Conservation (phyloP, 2,888 invertebrate genomes). For the Catocala sponsa region DNA sequence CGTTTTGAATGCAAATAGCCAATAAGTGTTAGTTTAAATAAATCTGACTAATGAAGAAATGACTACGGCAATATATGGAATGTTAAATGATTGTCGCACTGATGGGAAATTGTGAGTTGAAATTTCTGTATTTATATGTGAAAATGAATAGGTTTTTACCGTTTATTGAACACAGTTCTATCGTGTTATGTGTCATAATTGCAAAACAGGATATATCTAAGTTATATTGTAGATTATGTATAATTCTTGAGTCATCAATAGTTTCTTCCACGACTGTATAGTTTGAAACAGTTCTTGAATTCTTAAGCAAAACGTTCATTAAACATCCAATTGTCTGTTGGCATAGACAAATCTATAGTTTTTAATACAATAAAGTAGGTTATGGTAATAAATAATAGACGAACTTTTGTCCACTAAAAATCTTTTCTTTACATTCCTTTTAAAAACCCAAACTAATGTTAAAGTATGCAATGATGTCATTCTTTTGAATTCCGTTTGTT, state of each 20-base stretch:
- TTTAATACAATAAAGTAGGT: too few relatives aligned
- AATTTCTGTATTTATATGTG: not conserved
- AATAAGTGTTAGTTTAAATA: constrained; percentile 59
- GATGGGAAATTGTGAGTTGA: constrained; percentile 84
- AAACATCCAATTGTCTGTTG: too few relatives aligned
- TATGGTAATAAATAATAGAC: not conserved
- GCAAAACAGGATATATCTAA: constrained; percentile 18
- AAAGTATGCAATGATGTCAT: constrained; percentile 31
- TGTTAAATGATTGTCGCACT: constrained; percentile 73
- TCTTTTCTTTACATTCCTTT: too few relatives aligned
- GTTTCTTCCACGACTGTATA: not conserved
- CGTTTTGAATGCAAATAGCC: constrained; percentile 36
- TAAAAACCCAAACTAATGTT: too few relatives aligned
- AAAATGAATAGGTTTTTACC: not conserved
- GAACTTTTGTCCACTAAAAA: too few relatives aligned
- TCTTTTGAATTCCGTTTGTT: constrained; percentile 28
- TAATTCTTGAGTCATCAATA: not conserved
- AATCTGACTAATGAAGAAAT: constrained; percentile 77
- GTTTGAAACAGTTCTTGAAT: not conserved
- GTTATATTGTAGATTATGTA: not conserved
- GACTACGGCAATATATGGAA: constrained; percentile 68
- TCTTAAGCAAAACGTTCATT: too few relatives aligned
- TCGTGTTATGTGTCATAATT: not conserved
- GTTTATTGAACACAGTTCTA: not conserved
- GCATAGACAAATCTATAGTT: too few relatives aligned